phyloP scores from a whole-genome alignment of 2,888 invertebrate genomes.

The Azorinus chamasolen region DNA sequence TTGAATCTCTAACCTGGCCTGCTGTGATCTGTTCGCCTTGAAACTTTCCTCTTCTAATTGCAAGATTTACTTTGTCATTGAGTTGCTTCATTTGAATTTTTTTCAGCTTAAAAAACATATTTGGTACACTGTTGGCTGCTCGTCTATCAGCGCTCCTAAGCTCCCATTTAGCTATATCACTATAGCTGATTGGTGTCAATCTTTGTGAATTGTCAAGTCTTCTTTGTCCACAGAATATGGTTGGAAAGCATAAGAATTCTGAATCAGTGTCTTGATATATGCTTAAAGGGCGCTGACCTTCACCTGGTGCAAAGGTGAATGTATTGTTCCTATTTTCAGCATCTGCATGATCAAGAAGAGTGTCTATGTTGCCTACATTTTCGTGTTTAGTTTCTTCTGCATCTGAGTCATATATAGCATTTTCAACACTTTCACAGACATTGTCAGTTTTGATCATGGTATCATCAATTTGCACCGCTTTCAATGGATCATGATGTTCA shows the following conservation, averaged over 20 bases:
- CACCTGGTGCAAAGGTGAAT: conserved; percentile 11
- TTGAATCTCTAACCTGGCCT: too few species aligned
- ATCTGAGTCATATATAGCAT: conserved; percentile 4
- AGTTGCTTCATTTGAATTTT: conserved; percentile 50
- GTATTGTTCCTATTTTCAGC: conserved; percentile 3
- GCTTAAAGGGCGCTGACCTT: conserved; percentile 4
- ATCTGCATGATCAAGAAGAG: conserved; percentile 8
- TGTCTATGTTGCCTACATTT: too few species aligned
- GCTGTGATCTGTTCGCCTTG: too few species aligned
- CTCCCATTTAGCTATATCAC: conserved; percentile 9
- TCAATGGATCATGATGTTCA: too few species aligned
- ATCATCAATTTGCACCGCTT: too few species aligned
- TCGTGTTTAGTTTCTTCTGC: background rate
- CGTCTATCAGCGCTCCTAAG: background rate
- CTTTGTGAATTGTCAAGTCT: conserved; percentile 20
- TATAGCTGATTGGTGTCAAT: background rate
- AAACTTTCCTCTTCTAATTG: too few species aligned
- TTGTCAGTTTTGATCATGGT: too few species aligned
- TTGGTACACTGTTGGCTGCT: conserved; percentile 39
- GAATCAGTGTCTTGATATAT: conserved; percentile 6
- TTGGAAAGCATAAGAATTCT: conserved; percentile 33
- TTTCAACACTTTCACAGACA: too few species aligned
- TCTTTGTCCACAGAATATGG: conserved; percentile 57
- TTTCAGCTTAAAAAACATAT: conserved; percentile 54
- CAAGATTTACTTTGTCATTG: too few species aligned